Conservation (phyloP, 2,888 invertebrate species). For the Anaspis maculata region DNA sequence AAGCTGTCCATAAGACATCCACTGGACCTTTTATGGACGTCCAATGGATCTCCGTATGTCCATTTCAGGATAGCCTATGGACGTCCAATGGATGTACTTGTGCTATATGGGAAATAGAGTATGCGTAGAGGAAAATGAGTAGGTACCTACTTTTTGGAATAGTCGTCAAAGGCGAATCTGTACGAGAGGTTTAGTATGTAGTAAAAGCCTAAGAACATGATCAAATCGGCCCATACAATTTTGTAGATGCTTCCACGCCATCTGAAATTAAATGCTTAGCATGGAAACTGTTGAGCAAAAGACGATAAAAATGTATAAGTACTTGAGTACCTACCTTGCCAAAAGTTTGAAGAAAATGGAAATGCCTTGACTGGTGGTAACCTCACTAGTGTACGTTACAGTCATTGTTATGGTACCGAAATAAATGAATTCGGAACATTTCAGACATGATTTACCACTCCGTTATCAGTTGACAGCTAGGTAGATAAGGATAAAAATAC, state of each 20-base stretch:
- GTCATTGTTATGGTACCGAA: too few species aligned
- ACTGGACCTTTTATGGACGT: too few species aligned
- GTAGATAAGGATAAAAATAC: too few species aligned
- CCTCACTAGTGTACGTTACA: constrained; percentile 32
- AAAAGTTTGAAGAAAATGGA: constrained; percentile 83
- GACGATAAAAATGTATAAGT: constrained; percentile 29
- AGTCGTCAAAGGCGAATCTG: constrained; percentile 57
- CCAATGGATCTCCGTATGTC: too few species aligned
- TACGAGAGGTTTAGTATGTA: constrained; percentile 73
- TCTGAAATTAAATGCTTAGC: constrained; percentile 43
- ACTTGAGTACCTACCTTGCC: constrained; percentile 63
- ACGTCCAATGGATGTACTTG: too few species aligned
- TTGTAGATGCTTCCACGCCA: constrained; percentile 95
- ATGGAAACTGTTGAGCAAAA: too few species aligned
- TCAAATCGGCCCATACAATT: constrained; percentile 81
- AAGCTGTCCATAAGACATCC: too few species aligned
- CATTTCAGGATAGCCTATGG: too few species aligned
- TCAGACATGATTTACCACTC: too few species aligned
- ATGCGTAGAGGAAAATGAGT: constrained; percentile 14
- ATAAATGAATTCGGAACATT: too few species aligned
- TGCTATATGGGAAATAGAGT: too few species aligned
- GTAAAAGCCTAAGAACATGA: constrained; percentile 70
- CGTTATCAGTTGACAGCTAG: too few species aligned
- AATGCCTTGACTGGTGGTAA: constrained; percentile 51
- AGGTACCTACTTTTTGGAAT: constrained; percentile 58